Conservation (phyloP, 2,113 vertebrate genomes). For the Halcyon malimbica region DNA sequence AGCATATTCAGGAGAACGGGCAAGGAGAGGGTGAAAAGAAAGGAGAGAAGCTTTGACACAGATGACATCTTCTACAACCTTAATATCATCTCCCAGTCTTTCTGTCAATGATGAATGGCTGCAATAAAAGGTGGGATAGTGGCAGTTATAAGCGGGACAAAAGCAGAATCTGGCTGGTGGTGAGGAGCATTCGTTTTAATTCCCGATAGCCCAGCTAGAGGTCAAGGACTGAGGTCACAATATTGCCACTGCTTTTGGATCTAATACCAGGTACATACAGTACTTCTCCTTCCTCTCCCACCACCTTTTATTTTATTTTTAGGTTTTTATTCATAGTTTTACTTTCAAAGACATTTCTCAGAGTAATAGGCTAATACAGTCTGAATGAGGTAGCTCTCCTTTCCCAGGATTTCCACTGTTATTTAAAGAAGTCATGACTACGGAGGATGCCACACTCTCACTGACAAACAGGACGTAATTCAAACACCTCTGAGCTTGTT, state of each 20-base stretch:
- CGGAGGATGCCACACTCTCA: rapidly evolving
- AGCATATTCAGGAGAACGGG: not conserved
- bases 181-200: not conserved
- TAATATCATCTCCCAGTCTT: slow-evolving; percentile 51
- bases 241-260: not conserved
- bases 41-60: slow-evolving; percentile 13
- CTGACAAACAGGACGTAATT: not conserved
- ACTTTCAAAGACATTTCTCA: not conserved
- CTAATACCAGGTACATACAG: not conserved
- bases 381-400: not conserved
- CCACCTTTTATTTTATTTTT: not conserved
- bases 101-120: slow-evolving; percentile 50
- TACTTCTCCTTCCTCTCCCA: not conserved
- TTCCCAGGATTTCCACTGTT: not conserved
- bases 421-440: not conserved
- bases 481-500: not conserved
- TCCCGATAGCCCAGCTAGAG: not conserved
- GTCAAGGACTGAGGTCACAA: not conserved
- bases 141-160: slow-evolving; percentile 26
- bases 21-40: slow-evolving; percentile 7
- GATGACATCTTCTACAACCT: slow-evolving; percentile 39
- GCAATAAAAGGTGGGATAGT: slow-evolving; percentile 53
- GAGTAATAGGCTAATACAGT: not conserved
- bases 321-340: slow-evolving; percentile 12
- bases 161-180: slow-evolving; percentile 37